These are phyloP conservation scores for Macrosiphum euphorbiae DNA, from an alignment of 2,888 invertebrate species.

Conservation along the genomic window DNA sequence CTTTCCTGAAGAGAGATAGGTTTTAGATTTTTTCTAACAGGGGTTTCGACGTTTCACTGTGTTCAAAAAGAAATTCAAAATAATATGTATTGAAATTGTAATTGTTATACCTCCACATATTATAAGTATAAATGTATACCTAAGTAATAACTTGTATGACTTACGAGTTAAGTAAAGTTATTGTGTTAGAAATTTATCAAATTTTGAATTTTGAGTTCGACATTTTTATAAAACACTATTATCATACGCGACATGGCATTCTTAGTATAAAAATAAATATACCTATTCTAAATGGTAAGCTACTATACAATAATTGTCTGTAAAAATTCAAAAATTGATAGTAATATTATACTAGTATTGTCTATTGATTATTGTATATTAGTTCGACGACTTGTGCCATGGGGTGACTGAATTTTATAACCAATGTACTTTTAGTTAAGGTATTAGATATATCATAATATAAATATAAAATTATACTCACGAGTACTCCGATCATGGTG, in stretches of 20 bases:
- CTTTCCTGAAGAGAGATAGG: background rate
- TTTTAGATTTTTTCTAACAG: background rate
- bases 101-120: background rate
- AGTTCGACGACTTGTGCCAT: background rate
- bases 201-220: background rate
- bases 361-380: background rate
- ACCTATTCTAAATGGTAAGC: background rate
- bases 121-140: background rate
- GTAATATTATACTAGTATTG: background rate
- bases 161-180: no score
- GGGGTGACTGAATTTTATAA: background rate
- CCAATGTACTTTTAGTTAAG: background rate
- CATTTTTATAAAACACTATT: background rate
- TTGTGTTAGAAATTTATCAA: no score
- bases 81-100: background rate
- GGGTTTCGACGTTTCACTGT: no score
- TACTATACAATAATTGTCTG: background rate
- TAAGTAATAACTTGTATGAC: background rate
- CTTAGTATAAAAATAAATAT: background rate
- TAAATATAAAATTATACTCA: slow-evolving; percentile 9
- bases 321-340: background rate
- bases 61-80: background rate
- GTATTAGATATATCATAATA: background rate
- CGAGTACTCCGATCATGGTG: slow-evolving; percentile 27
- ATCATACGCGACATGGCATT: background rate